phyloP scores from a whole-genome alignment of 2,888 invertebrate species.

The Aromia moschata region DNA sequence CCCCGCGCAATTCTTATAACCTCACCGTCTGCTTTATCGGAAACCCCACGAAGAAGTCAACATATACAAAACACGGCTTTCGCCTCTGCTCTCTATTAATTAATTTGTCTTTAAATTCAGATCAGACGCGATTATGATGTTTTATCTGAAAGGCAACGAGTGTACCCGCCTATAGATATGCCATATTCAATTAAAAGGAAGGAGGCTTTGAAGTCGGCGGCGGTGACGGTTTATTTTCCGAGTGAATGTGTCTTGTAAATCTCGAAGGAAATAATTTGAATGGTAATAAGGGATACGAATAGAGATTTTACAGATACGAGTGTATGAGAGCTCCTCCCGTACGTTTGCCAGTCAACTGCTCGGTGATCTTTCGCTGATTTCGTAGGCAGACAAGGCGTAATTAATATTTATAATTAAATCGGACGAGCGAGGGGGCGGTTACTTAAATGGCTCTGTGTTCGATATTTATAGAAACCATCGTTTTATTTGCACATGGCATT shows the following conservation, averaged over 20 bases:
- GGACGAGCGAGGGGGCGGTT: neutral
- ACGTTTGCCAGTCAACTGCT: constrained; percentile 23
- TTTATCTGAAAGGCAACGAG: constrained; percentile 34
- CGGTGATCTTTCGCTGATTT: constrained; percentile 40
- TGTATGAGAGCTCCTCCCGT: constrained; percentile 24
- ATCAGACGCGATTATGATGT: constrained; percentile 33
- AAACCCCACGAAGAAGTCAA: neutral
- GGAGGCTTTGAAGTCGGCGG: constrained; percentile 40
- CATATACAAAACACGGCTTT: neutral
- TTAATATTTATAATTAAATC: constrained; percentile 34
- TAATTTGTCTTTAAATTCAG: constrained; percentile 31
- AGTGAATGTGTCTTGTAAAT: constrained; percentile 39
- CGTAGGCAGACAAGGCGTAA: constrained; percentile 38
- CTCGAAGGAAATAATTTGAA: constrained; percentile 39
- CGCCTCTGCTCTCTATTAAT: constrained; percentile 22
- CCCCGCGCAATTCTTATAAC: too few species aligned
- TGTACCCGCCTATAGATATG: constrained; percentile 40
- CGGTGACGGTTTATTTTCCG: constrained; percentile 40
- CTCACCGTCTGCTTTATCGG: too few species aligned
- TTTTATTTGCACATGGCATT: too few species aligned
- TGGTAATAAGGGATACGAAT: constrained; percentile 41
- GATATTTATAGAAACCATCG: too few species aligned
- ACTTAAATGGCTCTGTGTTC: too few species aligned
- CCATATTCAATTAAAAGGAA: constrained; percentile 43
- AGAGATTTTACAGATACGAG: constrained; percentile 38